Base-by-base conservation (phyloP, 1,140 invertebrate species). In the Neoseiulus cucumeris region DNA sequence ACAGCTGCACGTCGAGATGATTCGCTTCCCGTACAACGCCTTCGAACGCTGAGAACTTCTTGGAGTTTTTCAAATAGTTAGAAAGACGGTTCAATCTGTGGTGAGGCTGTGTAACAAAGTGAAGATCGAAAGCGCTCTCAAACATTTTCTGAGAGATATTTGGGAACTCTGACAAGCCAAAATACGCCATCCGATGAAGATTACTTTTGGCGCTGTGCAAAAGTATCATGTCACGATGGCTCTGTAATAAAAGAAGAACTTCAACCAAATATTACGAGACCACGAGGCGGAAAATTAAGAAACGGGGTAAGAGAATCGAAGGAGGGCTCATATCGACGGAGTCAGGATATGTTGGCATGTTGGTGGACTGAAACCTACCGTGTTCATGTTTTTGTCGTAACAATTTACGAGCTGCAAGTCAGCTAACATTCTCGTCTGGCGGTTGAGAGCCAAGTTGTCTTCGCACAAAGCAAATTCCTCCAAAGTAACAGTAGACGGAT, bases 381-480 rank as follows among this genome's bases (percentile, higher is more conserved):
- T 25, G 22, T 59, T 59, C n/a, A 59, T 25, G 25, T 12, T 29
- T 25, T 17, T 9, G 68, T 76, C 74, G 68, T 78, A 77, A 67
- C 76, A 78, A 51, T 75, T 74, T 1, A 76, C 72, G 42, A 73
- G 70, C 22, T 72, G 72, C 17, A 77, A 68, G 22, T 71, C 68
- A 39, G 76, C 74, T 18, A 78, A 65, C 77, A 78, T 78, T 14
- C 76, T 66, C 0, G 75, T 73, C 68, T 77, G 76, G 20, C 77
- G 68, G 68, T 78, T 77, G 64, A 72, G 71, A 9, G 75, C 77
- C 28, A 78, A 66, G 69, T 78, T 78, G 64, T 72, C 66, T n/a
- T 67, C 70, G 70, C 77, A 78, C 5, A 69, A 64, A 42, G 76
- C 67, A 68, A 77, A 78, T 59, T 76, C 72, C 7, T 74, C 70